Evolutionary conservation across 2,888 invertebrate genomes (phyloP).

Genomic region (Sycophila texana): DNA sequence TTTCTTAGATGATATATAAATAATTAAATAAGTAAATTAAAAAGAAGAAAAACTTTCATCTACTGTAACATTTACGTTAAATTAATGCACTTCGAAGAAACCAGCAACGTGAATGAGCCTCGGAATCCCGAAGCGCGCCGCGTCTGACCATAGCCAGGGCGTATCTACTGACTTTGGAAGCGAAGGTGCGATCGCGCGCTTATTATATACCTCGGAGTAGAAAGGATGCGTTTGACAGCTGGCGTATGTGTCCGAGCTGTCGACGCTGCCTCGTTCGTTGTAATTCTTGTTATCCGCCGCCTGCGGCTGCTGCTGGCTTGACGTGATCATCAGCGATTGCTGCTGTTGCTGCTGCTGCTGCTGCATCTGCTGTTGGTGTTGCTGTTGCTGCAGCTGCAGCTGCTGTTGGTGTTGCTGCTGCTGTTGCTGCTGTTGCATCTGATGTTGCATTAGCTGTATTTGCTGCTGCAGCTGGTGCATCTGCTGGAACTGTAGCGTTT

Average conservation of each 20-base stretch:
- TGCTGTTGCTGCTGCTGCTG: slow-evolving; percentile 53
- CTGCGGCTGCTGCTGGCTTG: slow-evolving; percentile 37
- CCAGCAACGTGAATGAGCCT: too few species aligned
- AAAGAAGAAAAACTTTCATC: too few species aligned
- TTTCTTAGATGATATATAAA: too few species aligned
- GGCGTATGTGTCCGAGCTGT: slow-evolving; percentile 95
- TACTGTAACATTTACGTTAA: too few species aligned
- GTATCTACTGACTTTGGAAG: slow-evolving; percentile 9
- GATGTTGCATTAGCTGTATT: slow-evolving; percentile 51
- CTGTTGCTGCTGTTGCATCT: slow-evolving; percentile 45
- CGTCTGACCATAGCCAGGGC: slow-evolving; percentile 12
- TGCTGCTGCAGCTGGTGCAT: slow-evolving; percentile 41
- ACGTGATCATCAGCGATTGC: slow-evolving; percentile 24
- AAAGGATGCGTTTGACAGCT: slow-evolving; percentile 97
- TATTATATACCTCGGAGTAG: slow-evolving; percentile 85
- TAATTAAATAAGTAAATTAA: too few species aligned
- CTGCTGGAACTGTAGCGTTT: slow-evolving; percentile 57
- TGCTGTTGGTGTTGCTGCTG: slow-evolving; percentile 43
- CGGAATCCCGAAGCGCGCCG: too few species aligned
- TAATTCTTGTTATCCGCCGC: slow-evolving; percentile 62
- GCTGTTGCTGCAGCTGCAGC: slow-evolving; percentile 22
- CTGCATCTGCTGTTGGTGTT: slow-evolving; percentile 70
- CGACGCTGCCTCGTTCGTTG: slow-evolving; percentile 77
- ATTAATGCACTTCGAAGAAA: too few species aligned
- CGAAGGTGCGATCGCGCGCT: neutral